Evolutionary conservation across 2,888 invertebrate genomes (phyloP).

Genomic region (Arrhopalites spinosus): DNA sequence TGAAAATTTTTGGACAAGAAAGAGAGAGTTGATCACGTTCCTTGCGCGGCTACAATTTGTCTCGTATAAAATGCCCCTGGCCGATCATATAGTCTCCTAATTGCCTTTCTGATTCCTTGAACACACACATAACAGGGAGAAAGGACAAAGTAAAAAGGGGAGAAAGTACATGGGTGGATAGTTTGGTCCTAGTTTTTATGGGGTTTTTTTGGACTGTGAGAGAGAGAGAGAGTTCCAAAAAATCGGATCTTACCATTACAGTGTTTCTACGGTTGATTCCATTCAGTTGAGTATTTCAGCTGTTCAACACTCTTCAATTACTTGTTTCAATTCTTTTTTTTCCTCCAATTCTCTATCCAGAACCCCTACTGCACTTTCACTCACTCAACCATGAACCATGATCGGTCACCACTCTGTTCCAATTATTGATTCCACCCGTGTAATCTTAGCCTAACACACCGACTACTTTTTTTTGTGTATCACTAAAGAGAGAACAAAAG

Average conservation of each 20-base stretch:
- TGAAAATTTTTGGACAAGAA: neutral
- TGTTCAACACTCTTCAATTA: neutral
- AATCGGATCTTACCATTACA: neutral
- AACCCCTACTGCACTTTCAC: conserved; percentile 10
- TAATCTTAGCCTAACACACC: neutral
- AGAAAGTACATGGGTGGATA: no score
- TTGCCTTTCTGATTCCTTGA: conserved; percentile 6
- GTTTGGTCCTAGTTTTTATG: no score
- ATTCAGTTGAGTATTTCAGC: no score
- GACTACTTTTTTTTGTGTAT: no score
- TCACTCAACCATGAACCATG: neutral
- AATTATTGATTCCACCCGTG: conserved; percentile 18
- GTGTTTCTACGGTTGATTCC: no score
- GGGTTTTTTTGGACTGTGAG: no score
- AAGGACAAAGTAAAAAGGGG: no score
- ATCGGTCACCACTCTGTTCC: conserved; percentile 8
- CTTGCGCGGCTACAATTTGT: conserved; percentile 25
- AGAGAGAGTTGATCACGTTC: conserved; percentile 3
- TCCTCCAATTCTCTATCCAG: no score
- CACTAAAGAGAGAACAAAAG: conserved; percentile 1
- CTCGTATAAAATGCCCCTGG: conserved; percentile 24
- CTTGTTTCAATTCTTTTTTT: conserved; percentile 2
- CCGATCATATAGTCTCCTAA: conserved; percentile 27
- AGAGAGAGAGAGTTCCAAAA: neutral
- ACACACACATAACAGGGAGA: neutral